A percentile compares a stretch with the other conserved stretches of the same genome.
Conservation (phyloP, 1,140 invertebrate species). For the Venturia canescens region DNA sequence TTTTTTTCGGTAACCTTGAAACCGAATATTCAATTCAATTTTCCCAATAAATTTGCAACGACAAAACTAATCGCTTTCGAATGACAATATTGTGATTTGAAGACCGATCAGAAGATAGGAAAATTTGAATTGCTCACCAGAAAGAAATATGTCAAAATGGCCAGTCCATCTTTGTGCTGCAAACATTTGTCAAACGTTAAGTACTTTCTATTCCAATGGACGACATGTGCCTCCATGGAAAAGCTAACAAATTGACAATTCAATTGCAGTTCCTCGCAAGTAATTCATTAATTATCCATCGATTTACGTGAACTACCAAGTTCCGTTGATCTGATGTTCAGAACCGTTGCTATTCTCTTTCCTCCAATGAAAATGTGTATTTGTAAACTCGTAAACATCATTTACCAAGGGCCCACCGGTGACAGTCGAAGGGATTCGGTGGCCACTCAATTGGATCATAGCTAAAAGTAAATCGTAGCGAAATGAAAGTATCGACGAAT, state of each 20-base stretch:
- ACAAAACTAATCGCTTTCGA: background rate
- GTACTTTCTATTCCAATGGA: constrained; percentile 89
- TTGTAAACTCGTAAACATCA: constrained; percentile 83
- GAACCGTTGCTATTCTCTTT: constrained; percentile 85
- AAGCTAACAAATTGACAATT: constrained; percentile 70
- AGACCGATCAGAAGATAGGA: too few relatives aligned
- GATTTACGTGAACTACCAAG: constrained; percentile 57
- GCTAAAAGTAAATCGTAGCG: constrained; percentile 49
- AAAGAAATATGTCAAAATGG: constrained; percentile 86
- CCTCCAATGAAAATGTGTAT: constrained; percentile 92
- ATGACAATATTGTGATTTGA: too few relatives aligned
- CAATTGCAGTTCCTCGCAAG: constrained; percentile 30
- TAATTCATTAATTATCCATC: constrained; percentile 4
- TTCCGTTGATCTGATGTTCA: constrained; percentile 87
- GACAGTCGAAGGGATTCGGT: constrained; percentile 62
- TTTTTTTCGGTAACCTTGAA: constrained; percentile 63
- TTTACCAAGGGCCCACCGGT: constrained; percentile 81
- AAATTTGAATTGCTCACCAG: constrained; percentile 77
- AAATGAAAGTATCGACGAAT: constrained; percentile 18
- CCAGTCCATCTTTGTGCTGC: constrained; percentile 85
- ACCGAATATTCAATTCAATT: constrained; percentile 1
- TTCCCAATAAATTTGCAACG: too few relatives aligned
- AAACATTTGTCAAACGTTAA: constrained; percentile 81
- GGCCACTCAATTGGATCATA: constrained; percentile 53
- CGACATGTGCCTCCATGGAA: constrained; percentile 87